Base-by-base conservation (phyloP, 2,797 vertebrate species). In the Galago senegalensis region DNA sequence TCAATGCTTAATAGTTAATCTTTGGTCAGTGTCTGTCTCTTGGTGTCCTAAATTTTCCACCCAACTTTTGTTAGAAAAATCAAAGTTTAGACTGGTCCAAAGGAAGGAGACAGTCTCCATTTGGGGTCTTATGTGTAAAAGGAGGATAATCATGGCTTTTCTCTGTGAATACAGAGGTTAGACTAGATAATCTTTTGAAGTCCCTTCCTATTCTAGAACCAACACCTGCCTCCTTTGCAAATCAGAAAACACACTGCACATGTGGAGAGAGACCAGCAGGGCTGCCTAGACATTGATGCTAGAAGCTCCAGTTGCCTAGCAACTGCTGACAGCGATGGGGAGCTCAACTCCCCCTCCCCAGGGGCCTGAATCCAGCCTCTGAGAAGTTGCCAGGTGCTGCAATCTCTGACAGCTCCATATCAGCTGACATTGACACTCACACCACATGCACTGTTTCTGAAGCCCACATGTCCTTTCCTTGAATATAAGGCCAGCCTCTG, bases 11-110 rank as follows among this genome's bases (percentile, higher is more conserved):
- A 79, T 17, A 80, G 65, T 86, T 61, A 72, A 25, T 20, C 20
- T 92, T 58, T 86, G 20, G 84, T 21, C 18, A 49, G 37, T 31
- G 37, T 90, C 82, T 3, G 2, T 43, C 13, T 96, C 49, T 46
- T 49, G 29, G 25, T 56, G 37, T 79, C 23, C 17, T 72, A 56
- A 83, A 31, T 46, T 86, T 96, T 87, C 58, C 40, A 91, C 31
- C 18, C 80, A 61, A 94, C 2, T 88, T 96, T 90, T 90, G 14
- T 61, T 92, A 75, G 53, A 86, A 95, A 37, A 92, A 69, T 94
- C 63, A 46, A 92, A 70, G 3, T 82, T 80, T 90, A 56, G 56
- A 49, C 9, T 87, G 46, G 7, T 46, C 20, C 56, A 58, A 75
- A 77, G 29, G 84, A 11, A 91, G 21, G 27, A 69, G 53, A 58